Base-by-base conservation (phyloP, 2,797 vertebrate species). In the Diglossa cyanea region DNA sequence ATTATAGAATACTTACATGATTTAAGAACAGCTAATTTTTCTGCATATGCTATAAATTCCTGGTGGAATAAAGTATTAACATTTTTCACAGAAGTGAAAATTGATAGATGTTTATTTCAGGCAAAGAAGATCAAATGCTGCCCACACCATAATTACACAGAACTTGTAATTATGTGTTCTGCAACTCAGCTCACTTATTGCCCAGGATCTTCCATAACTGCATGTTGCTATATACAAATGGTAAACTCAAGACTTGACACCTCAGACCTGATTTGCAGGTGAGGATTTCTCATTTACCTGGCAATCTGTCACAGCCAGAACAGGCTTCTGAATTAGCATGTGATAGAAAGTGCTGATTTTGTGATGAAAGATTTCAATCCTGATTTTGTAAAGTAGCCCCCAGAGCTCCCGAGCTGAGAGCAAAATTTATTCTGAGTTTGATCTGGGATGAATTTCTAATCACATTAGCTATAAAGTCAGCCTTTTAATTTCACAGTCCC, bases 371-470 rank as follows among this genome's bases (percentile, higher is more conserved):
- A 65, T 72, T 86, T 53, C 42, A 60, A 44, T 54, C 63, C 37
- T 53, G 33, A 53, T 82, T 87, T 93, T 89, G 7, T 48, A 53
- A 90, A 88, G 50, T n/a, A 58, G 47, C 68, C 39, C 24, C 35
- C 28, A 76, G 37, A 88, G 23, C 55, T 74, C 26, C 54, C 1
- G 2, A 77, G 9, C 74, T 66, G 66, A 72, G 73, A 94, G 35
- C 6, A 58, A 82, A 89, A 89, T 79, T 82, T 77, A 67, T 79
- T 84, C 44, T 61, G 75, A 71, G 63, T 60, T 95, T 89, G 50
- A 61, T 85, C 71, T 93, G 72, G 74, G 50, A 71, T 68, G 12
- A 71, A 66, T 90, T 91, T 83, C 78, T 95, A 66, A 95, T 90
- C 78, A 45, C 44, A 51, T 83, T 88, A 68, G 72, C 35, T 88